Evolutionary conservation across 2,888 invertebrate genomes (phyloP).

Genomic region (Ochropleura leucogaster): DNA sequence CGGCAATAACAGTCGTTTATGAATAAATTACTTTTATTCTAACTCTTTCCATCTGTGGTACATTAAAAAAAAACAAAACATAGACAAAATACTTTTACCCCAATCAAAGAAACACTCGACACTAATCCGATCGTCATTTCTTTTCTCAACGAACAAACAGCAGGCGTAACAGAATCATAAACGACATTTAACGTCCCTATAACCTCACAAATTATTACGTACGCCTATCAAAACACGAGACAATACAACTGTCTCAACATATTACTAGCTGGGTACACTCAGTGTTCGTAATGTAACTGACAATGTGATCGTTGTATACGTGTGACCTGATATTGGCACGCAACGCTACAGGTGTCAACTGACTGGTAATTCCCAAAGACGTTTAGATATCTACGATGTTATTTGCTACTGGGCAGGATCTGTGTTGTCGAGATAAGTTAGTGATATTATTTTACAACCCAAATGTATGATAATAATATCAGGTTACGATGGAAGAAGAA

Average conservation of each 20-base stretch:
- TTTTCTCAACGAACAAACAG: not conserved
- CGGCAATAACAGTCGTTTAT: too few species aligned
- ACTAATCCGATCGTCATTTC: constrained; percentile 1
- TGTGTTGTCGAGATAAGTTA: constrained; percentile 5
- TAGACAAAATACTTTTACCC: not conserved
- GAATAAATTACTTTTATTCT: not conserved
- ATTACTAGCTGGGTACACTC: constrained; percentile 62
- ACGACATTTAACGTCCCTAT: constrained; percentile 18
- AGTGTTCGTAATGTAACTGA: constrained; percentile 61
- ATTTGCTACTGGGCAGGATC: constrained; percentile 27
- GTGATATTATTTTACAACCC: not conserved
- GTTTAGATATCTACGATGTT: constrained; percentile 49
- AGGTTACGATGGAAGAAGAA: not conserved
- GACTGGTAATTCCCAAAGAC: constrained; percentile 72
- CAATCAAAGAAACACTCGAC: constrained; percentile 5
- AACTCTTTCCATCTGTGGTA: not conserved
- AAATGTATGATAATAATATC: not conserved
- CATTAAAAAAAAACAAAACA: not conserved
- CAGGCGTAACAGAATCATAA: constrained; percentile 35
- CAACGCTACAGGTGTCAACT: constrained; percentile 79
- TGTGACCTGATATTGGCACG: constrained; percentile 69
- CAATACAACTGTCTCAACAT: constrained; percentile 66
- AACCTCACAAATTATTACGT: constrained; percentile 40
- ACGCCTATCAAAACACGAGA: constrained; percentile 48
- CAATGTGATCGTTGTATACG: constrained; percentile 53